Evolutionary conservation across 2,113 vertebrate species (phyloP).

Genomic region (Oryzias curvinotus): DNA sequence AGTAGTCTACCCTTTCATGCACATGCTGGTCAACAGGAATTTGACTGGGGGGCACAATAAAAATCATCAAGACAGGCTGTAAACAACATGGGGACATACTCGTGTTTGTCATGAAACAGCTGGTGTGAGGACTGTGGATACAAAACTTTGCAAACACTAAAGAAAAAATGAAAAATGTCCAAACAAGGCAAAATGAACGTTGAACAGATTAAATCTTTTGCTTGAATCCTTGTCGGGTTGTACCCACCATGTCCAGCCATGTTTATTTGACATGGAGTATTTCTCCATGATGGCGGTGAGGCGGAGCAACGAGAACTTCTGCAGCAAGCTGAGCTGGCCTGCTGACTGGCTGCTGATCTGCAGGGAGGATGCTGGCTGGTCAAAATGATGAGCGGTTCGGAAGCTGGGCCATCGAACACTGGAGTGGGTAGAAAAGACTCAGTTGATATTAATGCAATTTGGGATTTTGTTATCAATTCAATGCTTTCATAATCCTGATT

Average conservation of each 20-base stretch:
- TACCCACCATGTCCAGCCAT: conserved; percentile 95
- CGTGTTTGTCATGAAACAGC: conserved; percentile 10
- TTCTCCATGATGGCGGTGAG: conserved; percentile 98
- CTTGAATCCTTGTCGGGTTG: background rate
- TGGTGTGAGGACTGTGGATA: background rate
- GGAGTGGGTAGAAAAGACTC: conserved; percentile 4
- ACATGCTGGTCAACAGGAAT: conserved; percentile 31
- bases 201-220: too few relatives aligned
- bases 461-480: background rate
- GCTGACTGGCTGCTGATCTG: conserved; percentile 92
- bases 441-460: conserved; percentile 4
- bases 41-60: conserved; percentile 37
- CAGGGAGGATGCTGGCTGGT: conserved; percentile 78
- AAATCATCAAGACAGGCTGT: conserved; percentile 26
- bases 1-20: conserved; percentile 24
- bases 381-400: conserved; percentile 85
- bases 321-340: conserved; percentile 90
- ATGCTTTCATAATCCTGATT: background rate
- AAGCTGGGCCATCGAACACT: conserved; percentile 90
- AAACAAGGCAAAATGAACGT: too few relatives aligned
- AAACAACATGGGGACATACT: conserved; percentile 35
- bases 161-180: too few relatives aligned
- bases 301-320: conserved; percentile 92
- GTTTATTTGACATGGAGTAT: conserved; percentile 94
- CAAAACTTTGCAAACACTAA: background rate